Evolutionary conservation across 2,888 invertebrate species (phyloP), one percentile per base, ranked within the genome.

Genomic region (Xestia xanthographa): DNA sequence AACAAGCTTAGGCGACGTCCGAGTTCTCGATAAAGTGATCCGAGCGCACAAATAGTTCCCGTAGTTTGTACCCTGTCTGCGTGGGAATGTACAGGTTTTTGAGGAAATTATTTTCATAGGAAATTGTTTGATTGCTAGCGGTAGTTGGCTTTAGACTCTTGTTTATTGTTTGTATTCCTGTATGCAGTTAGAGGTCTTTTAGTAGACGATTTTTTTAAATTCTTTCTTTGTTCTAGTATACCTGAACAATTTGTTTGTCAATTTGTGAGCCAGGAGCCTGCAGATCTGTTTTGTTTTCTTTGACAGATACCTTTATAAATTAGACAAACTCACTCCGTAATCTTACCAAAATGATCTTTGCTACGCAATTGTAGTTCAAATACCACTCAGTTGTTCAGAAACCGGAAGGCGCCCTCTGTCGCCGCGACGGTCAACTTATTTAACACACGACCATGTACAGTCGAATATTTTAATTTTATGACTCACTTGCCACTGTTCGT

Each of bases 1-100:
- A 86, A 87, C 78, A 83, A 83, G 87, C 79, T 78, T 62, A 68
- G 41, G 38, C 43, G 29, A 63, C 72, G 84, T 77, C 63, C 58
- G 84, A 86, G 81, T 86, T 87, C 56, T 43, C 60, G 79, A 83
- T 87, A 82, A 83, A 86, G 72, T 70, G 79, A 75, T 81, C 66
- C 58, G 34, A 70, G 79, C 41, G 53, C 53, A 58, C 62, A 73
- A 83, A 80, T 76, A 69, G 63, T 34, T 65, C 48, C 41, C 29
- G 1, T 76, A 66, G 72, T 73, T 72, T 60, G 67, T 67, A 43
- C 45, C 22, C 9, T 60, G 66, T 63, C 34, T 66, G n/a, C 9
- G 60, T 20, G 34, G 29, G 22, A 65, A 63, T 38, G 50, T 75
- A 66, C 72, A 66, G 48, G 65, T 5, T 77, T 45, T 77, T 48